Percentiles rank a stretch among this genome's conserved stretches.
phyloP scores from a whole-genome alignment of 2,888 invertebrate species.

The Papilio demoleus region DNA sequence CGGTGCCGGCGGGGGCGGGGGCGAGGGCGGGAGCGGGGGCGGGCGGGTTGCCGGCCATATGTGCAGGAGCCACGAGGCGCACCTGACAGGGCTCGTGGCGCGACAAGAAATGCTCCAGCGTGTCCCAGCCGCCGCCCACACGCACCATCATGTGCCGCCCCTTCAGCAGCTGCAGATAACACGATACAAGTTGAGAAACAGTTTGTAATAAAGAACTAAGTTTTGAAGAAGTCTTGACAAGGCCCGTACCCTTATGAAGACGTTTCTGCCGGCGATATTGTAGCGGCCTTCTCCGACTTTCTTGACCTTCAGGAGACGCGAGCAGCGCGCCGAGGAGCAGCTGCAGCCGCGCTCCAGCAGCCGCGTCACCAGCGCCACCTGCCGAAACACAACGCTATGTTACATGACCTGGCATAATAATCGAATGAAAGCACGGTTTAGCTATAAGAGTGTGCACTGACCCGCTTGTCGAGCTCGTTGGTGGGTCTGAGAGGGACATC shows the following conservation, averaged over 20 bases:
- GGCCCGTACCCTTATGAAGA: slow-evolving; percentile 91
- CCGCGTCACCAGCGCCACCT: slow-evolving; percentile 88
- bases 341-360: slow-evolving; percentile 89
- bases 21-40: slow-evolving; percentile 42
- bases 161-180: slow-evolving; percentile 87
- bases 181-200: neutral
- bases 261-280: slow-evolving; percentile 93
- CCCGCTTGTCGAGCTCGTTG: slow-evolving; percentile 87
- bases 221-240: neutral
- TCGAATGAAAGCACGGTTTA: neutral
- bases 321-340: slow-evolving; percentile 88
- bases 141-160: slow-evolving; percentile 98
- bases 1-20: slow-evolving; percentile 40
- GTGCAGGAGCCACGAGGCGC: slow-evolving; percentile 80
- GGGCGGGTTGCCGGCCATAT: slow-evolving; percentile 51
- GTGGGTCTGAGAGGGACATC: slow-evolving; percentile 85
- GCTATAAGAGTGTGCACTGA: slow-evolving; percentile 42
- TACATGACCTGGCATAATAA: neutral
- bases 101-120: slow-evolving; percentile 94
- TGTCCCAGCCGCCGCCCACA: slow-evolving; percentile 97
- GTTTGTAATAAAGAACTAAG: neutral
- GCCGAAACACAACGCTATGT: slow-evolving; percentile 33
- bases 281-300: slow-evolving; percentile 94
- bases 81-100: slow-evolving; percentile 95
- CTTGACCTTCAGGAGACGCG: slow-evolving; percentile 88